Percentiles rank a stretch among this genome's conserved stretches.
Conservation (phyloP, 2,113 vertebrate species). For the Phycodurus eques region DNA sequence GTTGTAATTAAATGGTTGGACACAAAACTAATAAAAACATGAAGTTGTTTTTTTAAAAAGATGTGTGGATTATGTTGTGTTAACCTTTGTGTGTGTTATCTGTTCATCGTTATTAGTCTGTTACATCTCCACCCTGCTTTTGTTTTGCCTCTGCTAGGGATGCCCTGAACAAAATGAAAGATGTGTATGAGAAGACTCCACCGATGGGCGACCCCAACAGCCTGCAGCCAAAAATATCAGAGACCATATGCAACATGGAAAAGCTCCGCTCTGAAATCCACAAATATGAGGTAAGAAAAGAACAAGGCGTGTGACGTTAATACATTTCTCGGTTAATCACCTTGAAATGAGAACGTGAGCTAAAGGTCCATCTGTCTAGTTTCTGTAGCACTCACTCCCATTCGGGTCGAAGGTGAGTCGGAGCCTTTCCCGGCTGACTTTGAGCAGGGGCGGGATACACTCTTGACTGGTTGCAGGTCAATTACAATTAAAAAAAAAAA, state of each 20-base stretch:
- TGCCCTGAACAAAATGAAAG: constrained; percentile 99
- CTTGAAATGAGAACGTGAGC: neutral
- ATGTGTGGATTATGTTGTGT: neutral
- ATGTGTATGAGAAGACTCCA: constrained; percentile 98
- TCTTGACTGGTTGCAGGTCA: too few relatives aligned
- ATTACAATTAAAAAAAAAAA: too few relatives aligned
- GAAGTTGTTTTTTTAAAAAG: too few relatives aligned
- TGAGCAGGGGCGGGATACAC: too few relatives aligned
- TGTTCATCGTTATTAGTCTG: neutral
- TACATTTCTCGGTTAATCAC: neutral
- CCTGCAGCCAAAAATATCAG: constrained; percentile 93
- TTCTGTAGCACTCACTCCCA: too few relatives aligned
- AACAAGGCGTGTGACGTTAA: neutral
- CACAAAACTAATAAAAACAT: too few relatives aligned
- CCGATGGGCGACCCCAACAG: constrained; percentile 96
- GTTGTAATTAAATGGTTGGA: too few relatives aligned
- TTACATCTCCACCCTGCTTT: neutral
- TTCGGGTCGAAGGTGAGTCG: too few relatives aligned
- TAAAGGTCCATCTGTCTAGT: too few relatives aligned
- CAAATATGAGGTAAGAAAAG: constrained; percentile 86
- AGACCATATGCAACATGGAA: constrained; percentile 95
- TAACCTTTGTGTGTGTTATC: neutral
- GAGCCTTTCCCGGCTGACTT: too few relatives aligned
- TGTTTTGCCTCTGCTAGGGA: constrained; percentile 73
- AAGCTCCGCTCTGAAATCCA: constrained; percentile 94